These are phyloP conservation scores for Sapayoa aenigma DNA, from an alignment of 2,113 vertebrate genomes.

Conservation along the genomic window DNA sequence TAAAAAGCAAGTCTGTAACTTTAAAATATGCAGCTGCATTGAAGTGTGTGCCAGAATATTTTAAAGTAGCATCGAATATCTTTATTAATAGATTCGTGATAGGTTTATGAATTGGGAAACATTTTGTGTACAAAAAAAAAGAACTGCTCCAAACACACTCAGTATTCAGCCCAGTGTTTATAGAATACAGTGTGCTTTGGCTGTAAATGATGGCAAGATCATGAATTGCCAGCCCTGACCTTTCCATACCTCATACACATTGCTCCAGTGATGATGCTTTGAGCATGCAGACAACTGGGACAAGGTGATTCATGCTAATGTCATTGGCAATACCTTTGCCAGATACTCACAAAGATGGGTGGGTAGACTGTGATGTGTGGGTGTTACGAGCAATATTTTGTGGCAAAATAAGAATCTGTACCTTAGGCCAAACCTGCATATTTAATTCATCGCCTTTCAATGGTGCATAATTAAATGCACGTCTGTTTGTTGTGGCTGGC, in stretches of 20 bases:
- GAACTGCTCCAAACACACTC: background rate
- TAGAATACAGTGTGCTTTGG: background rate
- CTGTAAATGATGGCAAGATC: background rate
- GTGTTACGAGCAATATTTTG: background rate
- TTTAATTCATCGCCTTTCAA: slow-evolving; percentile 29
- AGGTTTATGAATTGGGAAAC: slow-evolving; percentile 41
- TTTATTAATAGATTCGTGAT: slow-evolving; percentile 60
- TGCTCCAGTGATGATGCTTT: background rate
- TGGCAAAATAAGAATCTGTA: background rate
- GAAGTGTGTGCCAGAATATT: slow-evolving; percentile 70
- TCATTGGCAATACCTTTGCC: background rate
- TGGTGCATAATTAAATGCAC: background rate
- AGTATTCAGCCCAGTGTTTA: slow-evolving; percentile 7
- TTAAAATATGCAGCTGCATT: slow-evolving; percentile 54
- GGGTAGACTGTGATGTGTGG: background rate
- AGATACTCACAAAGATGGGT: background rate
- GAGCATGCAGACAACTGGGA: background rate
- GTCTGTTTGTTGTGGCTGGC: background rate
- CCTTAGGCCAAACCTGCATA: background rate
- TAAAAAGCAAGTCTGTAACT: slow-evolving; percentile 51
- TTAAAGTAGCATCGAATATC: slow-evolving; percentile 66
- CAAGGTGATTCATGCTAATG: background rate
- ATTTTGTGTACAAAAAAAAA: slow-evolving; percentile 22
- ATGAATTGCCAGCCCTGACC: slow-evolving; percentile 18
- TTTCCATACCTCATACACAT: background rate